phyloP scores from a whole-genome alignment of 2,797 vertebrate genomes.

The Sebastes minor region DNA sequence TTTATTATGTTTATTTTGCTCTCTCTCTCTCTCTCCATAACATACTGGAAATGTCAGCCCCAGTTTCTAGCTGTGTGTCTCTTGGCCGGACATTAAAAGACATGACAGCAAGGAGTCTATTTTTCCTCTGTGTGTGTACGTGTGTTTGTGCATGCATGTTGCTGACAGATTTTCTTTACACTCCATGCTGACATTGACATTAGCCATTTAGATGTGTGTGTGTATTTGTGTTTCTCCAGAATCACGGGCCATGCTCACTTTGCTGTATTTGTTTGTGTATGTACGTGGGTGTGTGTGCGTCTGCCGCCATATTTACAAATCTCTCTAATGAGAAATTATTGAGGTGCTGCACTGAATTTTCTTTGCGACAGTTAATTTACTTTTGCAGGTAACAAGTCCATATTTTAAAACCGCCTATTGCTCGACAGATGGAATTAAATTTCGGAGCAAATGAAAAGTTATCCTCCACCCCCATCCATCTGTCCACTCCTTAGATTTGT shows the following conservation, averaged over 20 bases:
- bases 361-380: constrained; percentile 52
- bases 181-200: constrained; percentile 72
- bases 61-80: constrained; percentile 63
- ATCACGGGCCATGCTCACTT: constrained; percentile 63
- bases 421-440: constrained; percentile 45
- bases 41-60: constrained; percentile 68
- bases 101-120: constrained; percentile 67
- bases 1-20: constrained; percentile 76
- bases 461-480: constrained; percentile 7
- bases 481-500: constrained; percentile 22
- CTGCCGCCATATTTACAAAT: constrained; percentile 60
- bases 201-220: constrained; percentile 67
- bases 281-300: constrained; percentile 58
- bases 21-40: constrained; percentile 57
- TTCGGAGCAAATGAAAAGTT: constrained; percentile 28
- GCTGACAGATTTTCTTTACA: constrained; percentile 71
- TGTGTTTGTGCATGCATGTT: constrained; percentile 4
- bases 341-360: constrained; percentile 47
- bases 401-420: constrained; percentile 36
- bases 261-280: constrained; percentile 57
- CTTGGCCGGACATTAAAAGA: constrained; percentile 69
- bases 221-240: constrained; percentile 70
- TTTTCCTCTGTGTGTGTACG: constrained; percentile 51
- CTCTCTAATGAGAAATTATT: constrained; percentile 70
- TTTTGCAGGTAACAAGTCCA: constrained; percentile 45